Evolutionary conservation across 2,888 invertebrate genomes (phyloP), one percentile per base, ranked within the genome.

Genomic region (Trachelus stipa): DNA sequence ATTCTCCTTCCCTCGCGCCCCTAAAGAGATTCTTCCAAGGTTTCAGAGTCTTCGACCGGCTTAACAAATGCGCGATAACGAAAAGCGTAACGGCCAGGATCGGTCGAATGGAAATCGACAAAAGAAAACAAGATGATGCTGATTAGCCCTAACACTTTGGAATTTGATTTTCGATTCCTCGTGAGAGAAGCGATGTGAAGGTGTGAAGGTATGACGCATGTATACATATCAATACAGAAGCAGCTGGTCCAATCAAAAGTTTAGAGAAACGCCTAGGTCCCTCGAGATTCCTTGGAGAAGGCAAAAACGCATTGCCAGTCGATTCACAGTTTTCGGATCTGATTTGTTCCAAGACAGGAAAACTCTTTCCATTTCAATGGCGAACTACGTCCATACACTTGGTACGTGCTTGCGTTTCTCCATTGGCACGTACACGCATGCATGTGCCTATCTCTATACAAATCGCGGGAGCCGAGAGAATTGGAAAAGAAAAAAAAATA

Each of bases 301-400:
- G 69, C 68, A 74, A 68, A 74, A 83, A 81, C 73, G 79, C 78
- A 82, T 81, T 84, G 81, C 83, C 83, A 83, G 81, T 83, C 33
- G 73, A 73, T 69, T 69, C 69, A 69, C 69, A 69, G 30, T 69
- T 33, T 69, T 33, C 73, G 68, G 77, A 74, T 77, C 77, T 73
- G 77, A 77, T 74, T 75, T 77, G 69, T 77, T 75, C 75, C 74
- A 69, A 74, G 35, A 71, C 69, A 15, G 75, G 74, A 37, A 75
- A 77, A 77, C 75, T 75, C 69, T 77, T 77, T 77, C 77, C 34
- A 77, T 77, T 75, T 77, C 74, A 77, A 77, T 75, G 69, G 69
- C 74, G 40, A 75, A 77, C 77, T 75, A 69, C 40, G 75, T 37
- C 77, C 69, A 75, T 77, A 77, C 74, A 71, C 35, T 33, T 35